Evolutionary conservation across 1,140 invertebrate genomes (phyloP).

Genomic region (Drosophila pectinifera): DNA sequence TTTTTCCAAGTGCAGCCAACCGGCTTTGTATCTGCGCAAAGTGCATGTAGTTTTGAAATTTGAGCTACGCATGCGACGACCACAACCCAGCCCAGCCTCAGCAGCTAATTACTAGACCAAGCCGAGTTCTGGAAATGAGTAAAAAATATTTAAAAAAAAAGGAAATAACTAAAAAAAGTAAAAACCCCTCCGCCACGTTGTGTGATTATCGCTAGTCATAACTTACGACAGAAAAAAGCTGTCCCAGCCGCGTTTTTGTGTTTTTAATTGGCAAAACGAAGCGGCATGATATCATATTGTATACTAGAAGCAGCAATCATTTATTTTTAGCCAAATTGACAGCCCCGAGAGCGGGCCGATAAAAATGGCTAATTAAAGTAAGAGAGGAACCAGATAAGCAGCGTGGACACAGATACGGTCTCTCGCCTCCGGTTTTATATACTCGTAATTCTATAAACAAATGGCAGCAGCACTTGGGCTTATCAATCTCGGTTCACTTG

Average conservation of each 20-base stretch:
- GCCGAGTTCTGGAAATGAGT: conserved; percentile 47
- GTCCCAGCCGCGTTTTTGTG: conserved; percentile 50
- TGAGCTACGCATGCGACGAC: conserved; percentile 77
- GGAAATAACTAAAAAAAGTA: conserved; percentile 36
- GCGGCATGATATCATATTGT: conserved; percentile 78
- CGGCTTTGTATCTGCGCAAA: conserved; percentile 74
- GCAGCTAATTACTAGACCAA: conserved; percentile 80
- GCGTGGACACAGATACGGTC: conserved; percentile 1
- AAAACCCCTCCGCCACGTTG: conserved; percentile 34
- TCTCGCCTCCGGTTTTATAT: conserved; percentile 5
- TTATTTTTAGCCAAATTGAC: conserved; percentile 82
- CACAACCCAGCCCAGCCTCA: conserved; percentile 13
- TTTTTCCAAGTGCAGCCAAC: conserved; percentile 13
- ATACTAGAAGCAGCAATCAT: conserved; percentile 72
- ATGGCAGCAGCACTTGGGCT: conserved; percentile 25
- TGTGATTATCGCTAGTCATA: conserved; percentile 77
- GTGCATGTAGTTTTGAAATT: conserved; percentile 82
- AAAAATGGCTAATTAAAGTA: conserved; percentile 65
- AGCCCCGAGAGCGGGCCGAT: conserved; percentile 61
- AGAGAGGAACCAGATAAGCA: conserved; percentile 7
- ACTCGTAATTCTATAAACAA: conserved; percentile 26
- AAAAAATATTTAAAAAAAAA: conserved; percentile 25
- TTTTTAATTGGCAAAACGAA: conserved; percentile 79
- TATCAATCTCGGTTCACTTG: conserved; percentile 55
- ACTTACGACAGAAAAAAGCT: conserved; percentile 52